phyloP scores from a whole-genome alignment of 37 sponge, comb jelly and placozoan genomes.

The Geodia barretti region DNA sequence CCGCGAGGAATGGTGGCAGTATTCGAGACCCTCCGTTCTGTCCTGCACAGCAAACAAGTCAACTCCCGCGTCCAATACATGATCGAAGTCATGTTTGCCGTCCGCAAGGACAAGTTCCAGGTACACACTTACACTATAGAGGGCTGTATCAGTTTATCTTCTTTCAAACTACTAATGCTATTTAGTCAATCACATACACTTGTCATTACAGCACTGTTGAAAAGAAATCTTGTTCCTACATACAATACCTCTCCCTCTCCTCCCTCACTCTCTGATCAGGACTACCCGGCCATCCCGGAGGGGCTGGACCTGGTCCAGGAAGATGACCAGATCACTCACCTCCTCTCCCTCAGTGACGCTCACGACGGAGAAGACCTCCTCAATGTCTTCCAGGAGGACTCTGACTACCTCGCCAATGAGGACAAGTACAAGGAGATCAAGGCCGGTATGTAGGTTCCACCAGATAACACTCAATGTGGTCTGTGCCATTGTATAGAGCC shows the following conservation, averaged over 20 bases:
- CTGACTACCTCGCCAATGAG: constrained; percentile 83
- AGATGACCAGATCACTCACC: constrained; percentile 96
- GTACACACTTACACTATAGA: too few species aligned
- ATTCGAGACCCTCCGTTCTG: constrained; percentile 83
- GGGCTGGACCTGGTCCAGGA: constrained; percentile 94
- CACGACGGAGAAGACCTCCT: constrained; percentile 70
- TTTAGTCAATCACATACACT: too few species aligned
- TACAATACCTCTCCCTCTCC: neutral
- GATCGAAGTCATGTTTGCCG: constrained; percentile 94
- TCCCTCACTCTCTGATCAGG: constrained; percentile 32
- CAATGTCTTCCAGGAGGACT: constrained; percentile 91
- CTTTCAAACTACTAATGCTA: too few species aligned
- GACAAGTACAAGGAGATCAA: constrained; percentile 82
- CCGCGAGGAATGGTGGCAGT: constrained; percentile 84
- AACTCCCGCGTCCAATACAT: constrained; percentile 91
- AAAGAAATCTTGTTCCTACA: too few species aligned
- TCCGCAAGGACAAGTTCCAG: constrained; percentile 94
- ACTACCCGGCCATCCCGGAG: constrained; percentile 75
- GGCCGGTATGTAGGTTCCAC: constrained; percentile 55
- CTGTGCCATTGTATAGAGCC: too few species aligned
- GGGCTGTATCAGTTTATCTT: too few species aligned
- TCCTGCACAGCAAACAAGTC: constrained; percentile 88
- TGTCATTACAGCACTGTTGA: too few species aligned
- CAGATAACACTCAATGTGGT: too few species aligned
- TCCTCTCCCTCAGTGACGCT: constrained; percentile 83